Evolutionary conservation across 2,888 invertebrate genomes (phyloP).

Genomic region (Emmelina monodactyla): DNA sequence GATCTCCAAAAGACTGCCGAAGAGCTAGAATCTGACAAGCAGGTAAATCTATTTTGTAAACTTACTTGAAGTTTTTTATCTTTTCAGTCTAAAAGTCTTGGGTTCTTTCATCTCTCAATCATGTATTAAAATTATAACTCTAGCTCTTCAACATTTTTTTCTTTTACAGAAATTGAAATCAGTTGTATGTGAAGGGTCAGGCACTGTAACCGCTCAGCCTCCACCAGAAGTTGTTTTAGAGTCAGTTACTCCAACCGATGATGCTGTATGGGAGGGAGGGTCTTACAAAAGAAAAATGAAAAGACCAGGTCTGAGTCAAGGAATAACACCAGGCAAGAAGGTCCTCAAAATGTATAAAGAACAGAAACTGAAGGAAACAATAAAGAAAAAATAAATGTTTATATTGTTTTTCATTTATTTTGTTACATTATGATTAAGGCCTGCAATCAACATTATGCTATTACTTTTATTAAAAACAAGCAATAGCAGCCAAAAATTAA

Average conservation of each 20-base stretch:
- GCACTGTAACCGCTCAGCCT: conserved; percentile 39
- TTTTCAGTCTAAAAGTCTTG: neutral
- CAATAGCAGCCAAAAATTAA: too few species aligned
- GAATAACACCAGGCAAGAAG: conserved; percentile 83
- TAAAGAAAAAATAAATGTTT: conserved; percentile 32
- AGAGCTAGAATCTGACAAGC: conserved; percentile 66
- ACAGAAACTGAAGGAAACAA: conserved; percentile 60
- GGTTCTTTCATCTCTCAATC: neutral
- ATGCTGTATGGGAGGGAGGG: conserved; percentile 55
- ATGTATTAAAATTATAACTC: neutral
- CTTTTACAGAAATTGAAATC: conserved; percentile 44
- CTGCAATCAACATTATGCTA: too few species aligned
- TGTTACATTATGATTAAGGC: too few species aligned
- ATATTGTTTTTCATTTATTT: neutral
- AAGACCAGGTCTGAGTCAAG: conserved; percentile 79
- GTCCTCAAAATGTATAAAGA: conserved; percentile 80
- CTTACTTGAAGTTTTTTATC: neutral
- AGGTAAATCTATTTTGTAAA: conserved; percentile 24
- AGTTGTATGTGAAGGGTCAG: conserved; percentile 47
- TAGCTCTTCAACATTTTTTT: conserved; percentile 2
- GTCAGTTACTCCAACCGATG: conserved; percentile 33
- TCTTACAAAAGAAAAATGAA: conserved; percentile 70
- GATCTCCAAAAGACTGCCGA: conserved; percentile 74
- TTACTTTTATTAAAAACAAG: too few species aligned
- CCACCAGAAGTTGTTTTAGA: conserved; percentile 34